A percentile compares a stretch with the other conserved stretches of the same genome.
Evolutionary conservation across 2,113 vertebrate genomes (phyloP).

Genomic region (Heterotis niloticus): DNA sequence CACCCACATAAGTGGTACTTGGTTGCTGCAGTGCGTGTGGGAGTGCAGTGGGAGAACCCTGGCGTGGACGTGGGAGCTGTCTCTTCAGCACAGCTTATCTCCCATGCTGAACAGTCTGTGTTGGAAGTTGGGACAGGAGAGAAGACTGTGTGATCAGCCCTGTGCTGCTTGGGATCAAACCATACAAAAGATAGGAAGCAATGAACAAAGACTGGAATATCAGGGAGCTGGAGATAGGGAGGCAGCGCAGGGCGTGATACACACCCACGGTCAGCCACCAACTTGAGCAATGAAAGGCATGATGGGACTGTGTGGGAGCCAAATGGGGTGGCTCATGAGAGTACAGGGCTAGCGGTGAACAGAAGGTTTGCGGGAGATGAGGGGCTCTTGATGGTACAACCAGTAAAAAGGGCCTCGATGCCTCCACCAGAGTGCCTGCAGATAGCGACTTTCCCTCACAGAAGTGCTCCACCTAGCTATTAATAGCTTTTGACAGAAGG

Average conservation of each 20-base stretch:
- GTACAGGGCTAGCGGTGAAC: not conserved
- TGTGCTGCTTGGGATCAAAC: not conserved
- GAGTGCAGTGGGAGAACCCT: not conserved
- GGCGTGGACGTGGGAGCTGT: not conserved
- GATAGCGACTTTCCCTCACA: slow-evolving; percentile 26
- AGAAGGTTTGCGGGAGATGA: slow-evolving; percentile 6
- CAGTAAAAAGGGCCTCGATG: slow-evolving; percentile 1
- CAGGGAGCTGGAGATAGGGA: not conserved
- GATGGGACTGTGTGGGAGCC: slow-evolving; percentile 36
- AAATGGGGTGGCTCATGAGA: not conserved
- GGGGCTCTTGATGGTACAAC: not conserved
- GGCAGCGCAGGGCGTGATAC: not conserved
- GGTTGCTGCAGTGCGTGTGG: not conserved
- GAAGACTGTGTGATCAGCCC: not conserved
- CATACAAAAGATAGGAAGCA: not conserved
- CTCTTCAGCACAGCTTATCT: not conserved
- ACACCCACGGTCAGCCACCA: not conserved
- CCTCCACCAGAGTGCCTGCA: slow-evolving; percentile 23
- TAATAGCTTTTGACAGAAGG: slow-evolving; percentile 28
- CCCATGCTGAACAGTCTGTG: not conserved
- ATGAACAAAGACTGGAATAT: slow-evolving; percentile 17
- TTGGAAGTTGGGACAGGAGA: not conserved
- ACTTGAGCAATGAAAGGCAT: slow-evolving; percentile 19
- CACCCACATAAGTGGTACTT: slow-evolving; percentile 13
- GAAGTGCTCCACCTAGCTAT: slow-evolving; percentile 10